These are phyloP conservation scores for Drosophila quinaria DNA, from an alignment of 2,888 invertebrate genomes.

Conservation along the genomic window DNA sequence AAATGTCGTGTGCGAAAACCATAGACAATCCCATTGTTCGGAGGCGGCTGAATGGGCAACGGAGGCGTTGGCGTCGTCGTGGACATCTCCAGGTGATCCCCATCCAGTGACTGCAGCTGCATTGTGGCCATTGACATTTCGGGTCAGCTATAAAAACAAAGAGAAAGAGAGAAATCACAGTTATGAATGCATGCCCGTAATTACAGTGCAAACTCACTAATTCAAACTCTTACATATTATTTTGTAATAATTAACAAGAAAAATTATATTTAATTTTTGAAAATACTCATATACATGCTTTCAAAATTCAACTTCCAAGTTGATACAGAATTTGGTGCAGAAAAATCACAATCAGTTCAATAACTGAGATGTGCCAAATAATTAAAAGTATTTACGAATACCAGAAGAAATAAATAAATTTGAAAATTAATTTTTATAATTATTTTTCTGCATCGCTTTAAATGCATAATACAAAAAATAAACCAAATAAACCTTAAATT, in stretches of 20 bases:
- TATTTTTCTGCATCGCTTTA: neutral
- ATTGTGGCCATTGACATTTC: constrained; percentile 58
- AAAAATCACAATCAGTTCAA: too few species aligned
- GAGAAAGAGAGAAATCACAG: neutral
- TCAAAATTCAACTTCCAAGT: too few species aligned
- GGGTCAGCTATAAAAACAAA: constrained; percentile 16
- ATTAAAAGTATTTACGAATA: too few species aligned
- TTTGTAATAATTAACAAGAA: neutral
- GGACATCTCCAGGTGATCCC: constrained; percentile 47
- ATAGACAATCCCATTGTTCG: constrained; percentile 73
- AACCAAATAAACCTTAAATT: neutral
- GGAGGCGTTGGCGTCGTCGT: constrained; percentile 49
- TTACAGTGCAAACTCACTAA: neutral
- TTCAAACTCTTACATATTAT: neutral
- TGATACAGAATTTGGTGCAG: too few species aligned
- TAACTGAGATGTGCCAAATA: neutral
- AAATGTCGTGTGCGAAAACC: constrained; percentile 85
- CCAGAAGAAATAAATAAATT: too few species aligned
- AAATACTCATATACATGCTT: too few species aligned
- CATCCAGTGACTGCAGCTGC: constrained; percentile 47
- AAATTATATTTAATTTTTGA: too few species aligned
- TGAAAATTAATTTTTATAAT: neutral
- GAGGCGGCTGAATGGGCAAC: constrained; percentile 57
- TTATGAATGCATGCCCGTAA: neutral
- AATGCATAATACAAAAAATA: neutral